Evolutionary conservation across 2,797 vertebrate genomes (phyloP).

Genomic region (Xenopus petersii): DNA sequence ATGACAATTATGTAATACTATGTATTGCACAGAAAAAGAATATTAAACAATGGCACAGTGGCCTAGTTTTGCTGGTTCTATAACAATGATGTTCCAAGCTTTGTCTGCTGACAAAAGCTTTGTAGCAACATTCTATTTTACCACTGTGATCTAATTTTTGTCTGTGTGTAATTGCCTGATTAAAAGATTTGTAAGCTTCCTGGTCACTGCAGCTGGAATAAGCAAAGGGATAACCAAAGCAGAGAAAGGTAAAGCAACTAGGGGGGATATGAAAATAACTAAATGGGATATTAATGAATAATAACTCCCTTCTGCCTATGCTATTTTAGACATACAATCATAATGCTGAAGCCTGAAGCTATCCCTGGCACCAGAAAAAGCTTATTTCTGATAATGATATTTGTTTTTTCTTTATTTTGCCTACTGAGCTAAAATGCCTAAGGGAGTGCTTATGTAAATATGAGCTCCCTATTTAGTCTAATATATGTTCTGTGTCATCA

Average conservation of each 20-base stretch:
- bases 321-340: slow-evolving; percentile 26
- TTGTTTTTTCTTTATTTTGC: slow-evolving; percentile 9
- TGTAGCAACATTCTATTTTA: slow-evolving; percentile 44
- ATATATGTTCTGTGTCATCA: slow-evolving; percentile 35
- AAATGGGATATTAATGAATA: slow-evolving; percentile 60
- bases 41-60: slow-evolving; percentile 61
- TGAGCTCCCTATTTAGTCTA: slow-evolving; percentile 49
- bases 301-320: slow-evolving; percentile 49
- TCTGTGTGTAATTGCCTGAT: slow-evolving; percentile 69
- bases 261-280: slow-evolving; percentile 49
- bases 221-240: slow-evolving; percentile 34
- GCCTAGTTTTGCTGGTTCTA: slow-evolving; percentile 65
- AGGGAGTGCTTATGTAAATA: slow-evolving; percentile 47
- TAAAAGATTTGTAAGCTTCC: slow-evolving; percentile 68
- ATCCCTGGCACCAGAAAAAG: slow-evolving; percentile 34
- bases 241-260: background rate
- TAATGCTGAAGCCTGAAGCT: slow-evolving; percentile 41
- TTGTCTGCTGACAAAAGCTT: slow-evolving; percentile 59
- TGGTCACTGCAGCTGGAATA: slow-evolving; percentile 58
- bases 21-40: slow-evolving; percentile 55
- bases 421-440: slow-evolving; percentile 27
- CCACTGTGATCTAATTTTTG: slow-evolving; percentile 67
- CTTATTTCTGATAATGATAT: slow-evolving; percentile 37
- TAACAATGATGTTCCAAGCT: slow-evolving; percentile 65
- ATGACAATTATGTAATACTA: too few species aligned